A percentile compares a stretch with the other conserved stretches of the same genome.
phyloP scores from a whole-genome alignment of 1,140 invertebrate species.

The Nasonia vitripennis region DNA sequence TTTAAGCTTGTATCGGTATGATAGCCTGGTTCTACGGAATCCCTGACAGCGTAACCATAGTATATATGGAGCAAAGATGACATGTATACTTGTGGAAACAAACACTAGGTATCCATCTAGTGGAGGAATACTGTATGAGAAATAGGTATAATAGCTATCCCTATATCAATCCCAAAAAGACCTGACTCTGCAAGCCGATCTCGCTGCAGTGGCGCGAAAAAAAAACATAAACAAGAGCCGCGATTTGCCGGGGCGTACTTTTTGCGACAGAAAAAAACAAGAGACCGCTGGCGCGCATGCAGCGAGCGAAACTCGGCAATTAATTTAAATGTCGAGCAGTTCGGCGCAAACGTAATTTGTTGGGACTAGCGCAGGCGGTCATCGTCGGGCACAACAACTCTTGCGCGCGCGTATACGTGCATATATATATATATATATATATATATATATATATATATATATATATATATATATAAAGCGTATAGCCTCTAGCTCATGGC shows the following conservation, averaged over 20 bases:
- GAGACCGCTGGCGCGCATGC: not conserved
- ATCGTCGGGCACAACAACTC: constrained; percentile 29
- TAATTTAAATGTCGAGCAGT: constrained; percentile 40
- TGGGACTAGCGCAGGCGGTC: not conserved
- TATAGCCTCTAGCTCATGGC: not conserved
- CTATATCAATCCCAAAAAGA: too few species aligned
- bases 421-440: not conserved
- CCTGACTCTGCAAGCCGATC: too few species aligned
- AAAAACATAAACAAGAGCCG: not conserved
- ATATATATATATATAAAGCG: not conserved
- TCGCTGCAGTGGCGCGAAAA: not conserved
- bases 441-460: not conserved
- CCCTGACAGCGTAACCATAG: too few species aligned
- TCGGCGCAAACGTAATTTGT: constrained; percentile 41
- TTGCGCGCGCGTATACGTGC: not conserved
- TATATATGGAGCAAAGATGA: too few species aligned
- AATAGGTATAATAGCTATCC: too few species aligned
- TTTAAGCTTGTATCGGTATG: too few species aligned
- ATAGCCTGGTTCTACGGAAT: too few species aligned
- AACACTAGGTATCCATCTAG: too few species aligned
- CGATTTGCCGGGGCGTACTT: not conserved
- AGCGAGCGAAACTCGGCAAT: constrained; percentile 18
- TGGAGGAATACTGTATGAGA: too few species aligned
- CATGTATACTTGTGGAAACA: too few species aligned
- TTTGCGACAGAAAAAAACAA: not conserved